A percentile compares a stretch with the other conserved stretches of the same genome.
These are phyloP conservation scores for Heteronetta atricapilla DNA, from an alignment of 2,113 vertebrate genomes.

Conservation along the genomic window DNA sequence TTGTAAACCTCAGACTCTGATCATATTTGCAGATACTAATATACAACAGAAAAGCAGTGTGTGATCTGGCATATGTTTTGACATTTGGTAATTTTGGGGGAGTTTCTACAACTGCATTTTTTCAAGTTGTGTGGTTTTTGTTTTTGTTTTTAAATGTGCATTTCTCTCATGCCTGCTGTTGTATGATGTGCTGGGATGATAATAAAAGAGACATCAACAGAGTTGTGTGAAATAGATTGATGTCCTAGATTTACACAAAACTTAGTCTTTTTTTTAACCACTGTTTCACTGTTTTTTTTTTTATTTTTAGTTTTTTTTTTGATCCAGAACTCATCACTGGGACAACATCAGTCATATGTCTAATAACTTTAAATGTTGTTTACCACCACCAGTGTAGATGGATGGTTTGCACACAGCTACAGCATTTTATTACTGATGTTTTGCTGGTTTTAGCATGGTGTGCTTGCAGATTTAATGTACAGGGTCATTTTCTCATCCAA, in stretches of 20 bases:
- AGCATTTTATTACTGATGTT: not conserved
- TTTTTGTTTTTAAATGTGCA: not conserved
- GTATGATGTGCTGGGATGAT: not conserved
- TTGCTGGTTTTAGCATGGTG: not conserved
- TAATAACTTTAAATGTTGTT: not conserved
- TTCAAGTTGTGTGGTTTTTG: not conserved
- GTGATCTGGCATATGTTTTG: not conserved
- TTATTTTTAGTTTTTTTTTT: not conserved
- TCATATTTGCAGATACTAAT: not conserved
- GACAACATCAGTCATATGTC: not conserved
- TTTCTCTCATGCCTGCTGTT: not conserved
- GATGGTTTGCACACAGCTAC: not conserved
- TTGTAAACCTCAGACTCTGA: not conserved
- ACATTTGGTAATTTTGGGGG: not conserved
- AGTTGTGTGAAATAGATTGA: not conserved
- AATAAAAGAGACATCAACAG: not conserved
- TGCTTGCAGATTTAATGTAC: not conserved
- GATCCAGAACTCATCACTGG: accelerated
- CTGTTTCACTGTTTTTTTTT: not conserved
- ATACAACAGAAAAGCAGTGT: not conserved
- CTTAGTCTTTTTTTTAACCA: not conserved
- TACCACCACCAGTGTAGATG: not conserved
- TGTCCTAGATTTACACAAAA: not conserved
- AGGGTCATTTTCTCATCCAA: not conserved
- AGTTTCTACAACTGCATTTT: not conserved